These are phyloP conservation scores for Anoplopoma fimbria DNA, from an alignment of 2,113 vertebrate species.

Conservation along the genomic window DNA sequence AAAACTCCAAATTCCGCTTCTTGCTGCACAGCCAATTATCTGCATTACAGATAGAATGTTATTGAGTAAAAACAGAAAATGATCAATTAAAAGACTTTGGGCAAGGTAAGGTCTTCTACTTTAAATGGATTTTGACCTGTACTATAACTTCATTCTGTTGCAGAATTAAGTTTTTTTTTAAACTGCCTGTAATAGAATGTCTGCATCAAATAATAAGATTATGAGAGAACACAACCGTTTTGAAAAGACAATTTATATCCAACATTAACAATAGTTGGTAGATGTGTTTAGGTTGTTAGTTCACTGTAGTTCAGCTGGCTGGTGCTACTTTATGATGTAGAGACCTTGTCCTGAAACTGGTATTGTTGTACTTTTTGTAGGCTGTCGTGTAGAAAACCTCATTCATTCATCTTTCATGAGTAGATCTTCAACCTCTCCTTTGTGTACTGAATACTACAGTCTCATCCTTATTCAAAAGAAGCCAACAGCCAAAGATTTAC, in stretches of 20 bases:
- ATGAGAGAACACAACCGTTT: not conserved
- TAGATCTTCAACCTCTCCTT: not conserved
- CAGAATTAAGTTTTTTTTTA: too few relatives aligned
- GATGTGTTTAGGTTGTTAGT: conserved; percentile 1
- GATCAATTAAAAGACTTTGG: conserved; percentile 14
- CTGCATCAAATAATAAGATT: conserved; percentile 12
- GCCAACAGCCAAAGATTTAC: conserved; percentile 34
- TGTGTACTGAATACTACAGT: conserved; percentile 22
- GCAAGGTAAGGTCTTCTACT: not conserved
- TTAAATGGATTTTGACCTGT: conserved; percentile 16
- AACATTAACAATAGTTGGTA: not conserved
- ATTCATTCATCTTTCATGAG: conserved; percentile 28
- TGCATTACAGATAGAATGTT: not conserved
- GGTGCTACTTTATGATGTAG: not conserved
- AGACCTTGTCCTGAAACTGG: not conserved
- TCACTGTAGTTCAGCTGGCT: not conserved
- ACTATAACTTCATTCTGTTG: too few relatives aligned
- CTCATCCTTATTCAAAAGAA: conserved; percentile 38
- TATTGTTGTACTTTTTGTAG: conserved; percentile 21
- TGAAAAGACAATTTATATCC: conserved; percentile 13
- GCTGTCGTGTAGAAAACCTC: conserved; percentile 27
- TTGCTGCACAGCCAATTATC: conserved; percentile 11
- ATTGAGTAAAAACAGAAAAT: not conserved
- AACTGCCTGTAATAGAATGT: not conserved
- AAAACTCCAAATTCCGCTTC: not conserved